Evolutionary conservation across 2,888 invertebrate genomes (phyloP).

Genomic region (Melinopterus prodromus): DNA sequence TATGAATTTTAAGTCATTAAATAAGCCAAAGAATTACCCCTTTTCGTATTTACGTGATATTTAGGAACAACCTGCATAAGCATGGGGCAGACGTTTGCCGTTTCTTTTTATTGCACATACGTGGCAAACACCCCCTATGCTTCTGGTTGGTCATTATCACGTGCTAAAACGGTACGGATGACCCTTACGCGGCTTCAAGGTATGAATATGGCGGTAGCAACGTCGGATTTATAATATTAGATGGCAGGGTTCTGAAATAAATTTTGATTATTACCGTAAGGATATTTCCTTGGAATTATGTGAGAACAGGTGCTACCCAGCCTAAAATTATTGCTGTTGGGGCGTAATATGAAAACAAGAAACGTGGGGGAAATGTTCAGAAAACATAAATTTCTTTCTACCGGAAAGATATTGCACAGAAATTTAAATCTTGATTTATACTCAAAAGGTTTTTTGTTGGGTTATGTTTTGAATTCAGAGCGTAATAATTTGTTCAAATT

Average conservation of each 20-base stretch:
- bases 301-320: background rate
- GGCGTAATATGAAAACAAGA: background rate
- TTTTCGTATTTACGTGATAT: too few relatives aligned
- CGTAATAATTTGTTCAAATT: too few relatives aligned
- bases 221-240: background rate
- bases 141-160: slow-evolving; percentile 17
- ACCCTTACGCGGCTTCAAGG: background rate
- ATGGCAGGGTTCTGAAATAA: background rate
- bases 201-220: background rate
- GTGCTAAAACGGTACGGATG: slow-evolving; percentile 13
- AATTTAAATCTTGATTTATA: too few relatives aligned
- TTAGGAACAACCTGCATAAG: too few relatives aligned
- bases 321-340: background rate
- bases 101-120: slow-evolving; percentile 10
- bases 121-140: background rate
- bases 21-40: too few relatives aligned
- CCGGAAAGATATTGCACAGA: too few relatives aligned
- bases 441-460: too few relatives aligned
- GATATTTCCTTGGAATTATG: background rate
- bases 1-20: too few relatives aligned
- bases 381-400: background rate
- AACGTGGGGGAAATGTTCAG: background rate
- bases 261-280: background rate
- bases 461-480: too few relatives aligned
- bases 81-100: background rate